These are phyloP conservation scores for Perca fluviatilis DNA, from an alignment of 2,113 vertebrate genomes.

Conservation along the genomic window DNA sequence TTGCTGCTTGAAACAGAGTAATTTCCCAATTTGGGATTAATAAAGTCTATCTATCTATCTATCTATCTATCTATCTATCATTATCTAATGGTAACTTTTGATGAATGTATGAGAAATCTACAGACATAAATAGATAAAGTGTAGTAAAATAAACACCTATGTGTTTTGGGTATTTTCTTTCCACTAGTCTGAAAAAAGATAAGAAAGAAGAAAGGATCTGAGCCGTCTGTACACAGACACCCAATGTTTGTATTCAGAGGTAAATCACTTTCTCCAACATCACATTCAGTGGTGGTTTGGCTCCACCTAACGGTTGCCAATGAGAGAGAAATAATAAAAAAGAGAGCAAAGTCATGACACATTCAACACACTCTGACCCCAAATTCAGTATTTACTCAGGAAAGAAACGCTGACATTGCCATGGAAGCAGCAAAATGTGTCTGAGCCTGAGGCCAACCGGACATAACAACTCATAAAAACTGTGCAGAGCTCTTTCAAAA, in stretches of 20 bases:
- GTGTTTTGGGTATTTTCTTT: no score
- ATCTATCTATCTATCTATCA: no score
- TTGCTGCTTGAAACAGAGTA: no score
- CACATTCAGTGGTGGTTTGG: not conserved
- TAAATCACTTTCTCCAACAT: not conserved
- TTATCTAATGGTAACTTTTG: no score
- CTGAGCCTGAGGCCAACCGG: not conserved
- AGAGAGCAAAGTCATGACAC: not conserved
- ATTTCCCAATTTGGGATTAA: no score
- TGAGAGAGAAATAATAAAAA: not conserved
- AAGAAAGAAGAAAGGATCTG: not conserved
- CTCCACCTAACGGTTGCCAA: slow-evolving; percentile 3
- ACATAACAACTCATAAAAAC: not conserved
- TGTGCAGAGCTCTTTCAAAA: not conserved
- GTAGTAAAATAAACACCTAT: no score
- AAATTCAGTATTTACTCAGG: not conserved
- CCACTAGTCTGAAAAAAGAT: no score
- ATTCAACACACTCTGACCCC: not conserved
- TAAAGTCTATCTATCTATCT: no score
- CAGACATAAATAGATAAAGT: no score
- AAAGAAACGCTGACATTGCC: no score
- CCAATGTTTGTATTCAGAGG: not conserved
- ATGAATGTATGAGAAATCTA: no score
- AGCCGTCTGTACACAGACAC: not conserved
- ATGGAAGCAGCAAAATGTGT: no score